A percentile compares a stretch with the other conserved stretches of the same genome.
Conservation (phyloP, 2,113 vertebrate species). For the Heterotis niloticus region DNA sequence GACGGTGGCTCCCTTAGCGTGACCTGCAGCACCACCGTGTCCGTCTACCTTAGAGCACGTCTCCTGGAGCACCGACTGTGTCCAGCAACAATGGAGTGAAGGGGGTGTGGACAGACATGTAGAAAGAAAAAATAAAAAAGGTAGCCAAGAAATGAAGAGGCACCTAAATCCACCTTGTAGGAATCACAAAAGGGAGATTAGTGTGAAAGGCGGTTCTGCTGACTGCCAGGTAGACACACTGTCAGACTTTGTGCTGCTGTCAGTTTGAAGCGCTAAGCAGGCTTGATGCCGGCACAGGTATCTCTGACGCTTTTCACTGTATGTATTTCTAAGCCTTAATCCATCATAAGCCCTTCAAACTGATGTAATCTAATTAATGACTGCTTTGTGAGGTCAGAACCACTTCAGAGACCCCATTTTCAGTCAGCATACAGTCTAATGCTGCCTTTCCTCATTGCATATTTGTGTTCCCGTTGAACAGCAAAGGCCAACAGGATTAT, state of each 20-base stretch:
- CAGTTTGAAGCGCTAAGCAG: constrained; percentile 51
- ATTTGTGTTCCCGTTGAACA: too few relatives aligned
- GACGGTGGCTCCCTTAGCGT: constrained; percentile 58
- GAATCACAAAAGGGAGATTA: constrained; percentile 61
- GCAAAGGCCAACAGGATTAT: too few relatives aligned
- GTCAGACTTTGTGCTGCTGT: constrained; percentile 43
- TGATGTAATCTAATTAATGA: constrained; percentile 72
- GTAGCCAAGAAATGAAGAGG: constrained; percentile 49
- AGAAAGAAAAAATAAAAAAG: constrained; percentile 21
- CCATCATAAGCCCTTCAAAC: constrained; percentile 58
- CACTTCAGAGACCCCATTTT: constrained; percentile 23
- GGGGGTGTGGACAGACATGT: constrained; percentile 11
- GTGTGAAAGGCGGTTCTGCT: constrained; percentile 27
- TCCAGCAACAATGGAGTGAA: constrained; percentile 42
- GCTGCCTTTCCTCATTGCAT: too few relatives aligned
- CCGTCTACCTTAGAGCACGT: constrained; percentile 11
- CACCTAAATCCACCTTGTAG: constrained; percentile 58
- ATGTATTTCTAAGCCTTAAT: constrained; percentile 61
- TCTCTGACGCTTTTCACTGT: constrained; percentile 50
- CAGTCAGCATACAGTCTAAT: too few relatives aligned
- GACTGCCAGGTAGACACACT: constrained; percentile 63
- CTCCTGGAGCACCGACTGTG: constrained; percentile 40
- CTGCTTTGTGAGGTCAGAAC: constrained; percentile 41
- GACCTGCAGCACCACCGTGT: constrained; percentile 27
- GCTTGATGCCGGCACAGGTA: constrained; percentile 62